Conservation (phyloP, 1,140 invertebrate genomes). For the Archegozetes longisetosus region DNA sequence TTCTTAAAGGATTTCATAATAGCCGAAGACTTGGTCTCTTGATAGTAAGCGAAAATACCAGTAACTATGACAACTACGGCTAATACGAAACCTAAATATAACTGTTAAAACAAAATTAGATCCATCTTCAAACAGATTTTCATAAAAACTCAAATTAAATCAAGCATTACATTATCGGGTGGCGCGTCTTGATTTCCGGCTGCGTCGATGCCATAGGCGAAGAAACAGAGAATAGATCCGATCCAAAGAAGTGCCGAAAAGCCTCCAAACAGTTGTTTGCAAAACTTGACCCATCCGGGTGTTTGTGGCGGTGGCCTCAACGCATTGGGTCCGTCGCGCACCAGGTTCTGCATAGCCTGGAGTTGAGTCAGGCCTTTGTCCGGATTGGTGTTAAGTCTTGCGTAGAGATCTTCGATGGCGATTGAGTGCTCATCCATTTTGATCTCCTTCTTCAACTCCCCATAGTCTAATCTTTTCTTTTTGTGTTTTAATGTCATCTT, state of each 20-base stretch:
- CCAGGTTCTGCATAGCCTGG: constrained; percentile 69
- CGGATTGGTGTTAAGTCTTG: background rate
- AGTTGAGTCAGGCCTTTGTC: constrained; percentile 62
- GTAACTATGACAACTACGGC: constrained; percentile 30
- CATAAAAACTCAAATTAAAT: no score
- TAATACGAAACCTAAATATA: constrained; percentile 30
- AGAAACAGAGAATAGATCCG: constrained; percentile 52
- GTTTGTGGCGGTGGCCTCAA: constrained; percentile 42
- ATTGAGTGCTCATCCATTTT: background rate
- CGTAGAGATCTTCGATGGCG: background rate
- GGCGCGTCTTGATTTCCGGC: constrained; percentile 28
- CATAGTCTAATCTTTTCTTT: background rate
- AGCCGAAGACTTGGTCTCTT: constrained; percentile 30
- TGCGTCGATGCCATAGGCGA: constrained; percentile 40
- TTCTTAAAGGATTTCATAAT: constrained; percentile 26
- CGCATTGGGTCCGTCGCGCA: constrained; percentile 48
- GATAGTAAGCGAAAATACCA: constrained; percentile 32
- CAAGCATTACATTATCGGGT: constrained; percentile 30
- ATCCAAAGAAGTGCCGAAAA: constrained; percentile 59
- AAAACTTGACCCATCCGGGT: constrained; percentile 46
- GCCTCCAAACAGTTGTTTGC: constrained; percentile 47
- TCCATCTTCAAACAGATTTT: no score
- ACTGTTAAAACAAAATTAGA: constrained; percentile 28
- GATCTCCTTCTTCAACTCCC: background rate
- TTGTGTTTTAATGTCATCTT: background rate